Conservation (phyloP, 2,888 invertebrate genomes). For the Trissoscelio sp. region DNA sequence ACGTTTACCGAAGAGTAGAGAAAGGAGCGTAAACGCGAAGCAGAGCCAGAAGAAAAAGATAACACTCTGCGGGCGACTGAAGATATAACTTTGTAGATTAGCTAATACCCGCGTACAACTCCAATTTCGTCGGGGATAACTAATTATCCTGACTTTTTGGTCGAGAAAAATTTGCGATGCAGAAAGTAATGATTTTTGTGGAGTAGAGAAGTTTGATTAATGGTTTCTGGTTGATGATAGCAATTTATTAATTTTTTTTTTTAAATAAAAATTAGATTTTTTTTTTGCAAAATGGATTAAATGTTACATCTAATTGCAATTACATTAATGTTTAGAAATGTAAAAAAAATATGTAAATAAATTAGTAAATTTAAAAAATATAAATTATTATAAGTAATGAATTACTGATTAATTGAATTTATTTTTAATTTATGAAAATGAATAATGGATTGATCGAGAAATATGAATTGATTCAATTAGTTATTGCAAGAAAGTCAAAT, state of each 20-base stretch:
- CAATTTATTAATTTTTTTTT: no score
- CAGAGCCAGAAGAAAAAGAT: slow-evolving; percentile 52
- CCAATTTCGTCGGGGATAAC: slow-evolving; percentile 30
- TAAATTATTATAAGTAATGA: no score
- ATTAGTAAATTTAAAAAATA: no score
- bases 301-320: no score
- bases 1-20: slow-evolving; percentile 63
- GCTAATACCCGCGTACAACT: slow-evolving; percentile 27
- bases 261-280: no score
- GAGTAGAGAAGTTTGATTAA: background rate
- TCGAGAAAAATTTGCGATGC: background rate
- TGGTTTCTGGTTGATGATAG: background rate
- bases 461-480: background rate
- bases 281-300: no score
- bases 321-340: no score
- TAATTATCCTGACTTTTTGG: slow-evolving; percentile 8
- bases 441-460: background rate
- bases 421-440: background rate
- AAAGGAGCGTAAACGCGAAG: slow-evolving; percentile 58
- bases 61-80: slow-evolving; percentile 29
- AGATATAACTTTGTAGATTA: slow-evolving; percentile 47
- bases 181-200: slow-evolving; percentile 16
- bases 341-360: no score
- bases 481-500: slow-evolving; percentile 10
- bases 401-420: background rate